Evolutionary conservation across 2,888 invertebrate genomes (phyloP).

Genomic region (Campaea margaritaria): DNA sequence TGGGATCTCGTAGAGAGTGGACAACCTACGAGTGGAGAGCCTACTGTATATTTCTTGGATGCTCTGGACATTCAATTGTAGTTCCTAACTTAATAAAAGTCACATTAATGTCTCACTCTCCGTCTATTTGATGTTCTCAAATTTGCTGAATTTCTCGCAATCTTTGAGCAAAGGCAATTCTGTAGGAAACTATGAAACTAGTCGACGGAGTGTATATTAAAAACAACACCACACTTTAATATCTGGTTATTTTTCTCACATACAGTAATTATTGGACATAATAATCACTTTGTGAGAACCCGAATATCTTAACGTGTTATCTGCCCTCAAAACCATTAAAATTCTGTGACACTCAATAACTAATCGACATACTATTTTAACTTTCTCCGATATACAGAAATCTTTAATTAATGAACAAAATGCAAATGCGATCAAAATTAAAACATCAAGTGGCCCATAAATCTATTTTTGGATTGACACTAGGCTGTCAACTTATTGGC

Average conservation of each 20-base stretch:
- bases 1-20: no score
- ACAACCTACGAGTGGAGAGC: no score
- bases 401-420: constrained; percentile 16
- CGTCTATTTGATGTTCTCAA: no score
- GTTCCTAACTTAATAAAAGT: no score
- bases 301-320: constrained; percentile 10
- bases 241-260: not conserved
- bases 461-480: constrained; percentile 3
- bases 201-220: no score
- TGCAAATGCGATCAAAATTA: constrained; percentile 27
- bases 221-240: not conserved
- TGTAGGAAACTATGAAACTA: no score
- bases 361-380: constrained; percentile 8
- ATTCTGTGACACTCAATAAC: constrained; percentile 19
- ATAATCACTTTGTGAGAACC: not conserved
- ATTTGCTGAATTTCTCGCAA: no score
- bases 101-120: no score
- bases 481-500: constrained; percentile 24
- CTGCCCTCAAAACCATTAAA: constrained; percentile 15
- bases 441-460: constrained; percentile 13
- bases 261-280: constrained; percentile 2
- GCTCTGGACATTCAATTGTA: no score
- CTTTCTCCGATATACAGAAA: constrained; percentile 18
- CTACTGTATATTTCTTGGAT: no score
- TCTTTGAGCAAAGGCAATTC: no score